Conservation (phyloP, 2,797 vertebrate genomes). For the Platyrinchus mystaceus region DNA sequence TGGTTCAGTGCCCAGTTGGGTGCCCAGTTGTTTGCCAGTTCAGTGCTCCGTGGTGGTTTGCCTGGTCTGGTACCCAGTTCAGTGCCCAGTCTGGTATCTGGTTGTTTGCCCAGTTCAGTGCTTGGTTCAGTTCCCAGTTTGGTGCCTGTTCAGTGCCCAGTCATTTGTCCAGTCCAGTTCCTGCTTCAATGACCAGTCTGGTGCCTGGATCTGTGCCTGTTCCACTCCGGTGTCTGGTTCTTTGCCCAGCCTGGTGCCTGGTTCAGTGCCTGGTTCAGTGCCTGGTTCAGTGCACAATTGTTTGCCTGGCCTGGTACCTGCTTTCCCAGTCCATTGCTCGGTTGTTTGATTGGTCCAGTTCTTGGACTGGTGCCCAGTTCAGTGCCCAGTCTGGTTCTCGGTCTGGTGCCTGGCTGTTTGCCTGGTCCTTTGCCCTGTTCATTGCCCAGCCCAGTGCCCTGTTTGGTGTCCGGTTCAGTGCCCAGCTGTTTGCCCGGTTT, state of each 20-base stretch:
- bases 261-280: too few relatives aligned
- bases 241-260: neutral
- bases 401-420: too few relatives aligned
- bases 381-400: neutral
- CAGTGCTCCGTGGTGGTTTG: neutral
- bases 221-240: too few relatives aligned
- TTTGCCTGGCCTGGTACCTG: neutral
- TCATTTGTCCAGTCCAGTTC: neutral
- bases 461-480: accelerated
- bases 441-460: neutral
- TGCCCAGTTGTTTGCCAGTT: too few relatives aligned
- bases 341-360: neutral
- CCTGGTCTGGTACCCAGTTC: too few relatives aligned
- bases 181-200: neutral
- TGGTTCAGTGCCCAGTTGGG: neutral
- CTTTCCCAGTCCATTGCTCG: neutral
- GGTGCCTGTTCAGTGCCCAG: neutral
- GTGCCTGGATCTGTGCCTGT: too few relatives aligned
- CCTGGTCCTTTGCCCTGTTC: neutral
- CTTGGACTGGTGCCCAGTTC: neutral
- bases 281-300: neutral
- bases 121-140: neutral
- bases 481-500: too few relatives aligned
- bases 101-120: neutral
- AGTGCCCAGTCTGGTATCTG: too few relatives aligned